Base-by-base conservation (phyloP, 2,888 invertebrate genomes). In the Amphipyra tragopoginis region DNA sequence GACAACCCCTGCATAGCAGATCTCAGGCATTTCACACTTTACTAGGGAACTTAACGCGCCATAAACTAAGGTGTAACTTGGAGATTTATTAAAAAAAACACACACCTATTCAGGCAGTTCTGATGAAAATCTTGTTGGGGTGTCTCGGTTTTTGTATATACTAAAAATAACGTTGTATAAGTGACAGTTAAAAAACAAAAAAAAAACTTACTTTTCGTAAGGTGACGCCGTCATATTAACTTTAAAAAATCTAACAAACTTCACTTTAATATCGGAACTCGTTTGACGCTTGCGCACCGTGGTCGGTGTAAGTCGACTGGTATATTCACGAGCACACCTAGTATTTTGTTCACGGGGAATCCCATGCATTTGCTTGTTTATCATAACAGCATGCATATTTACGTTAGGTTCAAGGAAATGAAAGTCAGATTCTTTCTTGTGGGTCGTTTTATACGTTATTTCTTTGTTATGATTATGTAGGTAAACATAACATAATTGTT, bases 171-270 rank as follows among this genome's bases (percentile, higher is more conserved):
- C n/a, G n/a, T n/a, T n/a, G n/a, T n/a, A n/a, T n/a, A n/a, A n/a
- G n/a, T n/a, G n/a, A n/a, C n/a, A n/a, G n/a, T n/a, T n/a, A 4
- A 40, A 2, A 40, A 26, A n/a, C 4, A 14, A 45, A 44, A 47
- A 15, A 2, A 0, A 36, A 69, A 74, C 75, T 75, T 49, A 75
- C 75, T 74, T 74, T 49, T 77, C 78, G 47, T 55, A 74, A 5
- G 63, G 50, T n/a, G 45, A 57, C 33, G 42, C 38, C 7, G 47
- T 47, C 69, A 71, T 71, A 6, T 42, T 47, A 5, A 33, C 5
- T 13, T 13, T 11, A 2, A 36, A 6, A 40, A 47, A 47, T n/a
- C 5, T n/a, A 14, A 44, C 0, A 14, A 33, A 29, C 29, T 29
- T 6, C 40, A 13, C 10, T 29, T 43, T 29, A 6, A 13, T 15